Base-by-base conservation (phyloP, 2,797 vertebrate genomes). In the Oophaga sylvatica region DNA sequence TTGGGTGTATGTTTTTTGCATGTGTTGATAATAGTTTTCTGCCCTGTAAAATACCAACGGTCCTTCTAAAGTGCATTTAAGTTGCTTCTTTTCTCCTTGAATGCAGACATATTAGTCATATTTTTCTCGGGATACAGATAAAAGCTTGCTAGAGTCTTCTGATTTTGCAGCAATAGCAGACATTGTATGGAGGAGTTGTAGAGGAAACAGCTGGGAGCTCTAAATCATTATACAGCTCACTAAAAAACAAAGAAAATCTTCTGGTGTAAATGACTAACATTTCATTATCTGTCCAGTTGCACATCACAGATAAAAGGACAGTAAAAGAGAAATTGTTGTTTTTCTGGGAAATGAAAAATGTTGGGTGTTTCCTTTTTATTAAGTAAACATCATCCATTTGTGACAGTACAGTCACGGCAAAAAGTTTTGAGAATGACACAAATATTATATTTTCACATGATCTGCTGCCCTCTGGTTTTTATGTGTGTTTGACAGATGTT, bases 151-250 rank as follows among this genome's bases (percentile, higher is more conserved):
- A 57, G 68, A 59, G 68, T 9, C 81, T 73, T 35, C 67, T 29
- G 22, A 31, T 71, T 70, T 56, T 67, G 20, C 13, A 63, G 45
- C 22, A 16, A 68, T 19, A 82, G 41, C 80, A 31, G 35, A 20
- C 59, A 81, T 11, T 22, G 56, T 86, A 29, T 80, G 48, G 60
- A 83, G 71, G 86, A 67, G 71, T 83, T 45, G 56, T 22, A 48
- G 29, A 57, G 31, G 81, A 88, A 83, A 53, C 81, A 80, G 87
- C 65, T 88, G 75, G 41, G 20, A n/a, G 20, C 48, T 84, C 22
- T 57, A 59, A 79, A 79, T 48, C 45, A 56, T 87, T 22, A 45
- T 79, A 73, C 75, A 60, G 65, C 56, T 56, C 8, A 10, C 11
- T 80, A 19, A n/a, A 84, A 84, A 35, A 57, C 79, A 70, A 84